These are phyloP conservation scores for Pollenia labialis DNA, from an alignment of 2,888 invertebrate genomes.

Conservation along the genomic window DNA sequence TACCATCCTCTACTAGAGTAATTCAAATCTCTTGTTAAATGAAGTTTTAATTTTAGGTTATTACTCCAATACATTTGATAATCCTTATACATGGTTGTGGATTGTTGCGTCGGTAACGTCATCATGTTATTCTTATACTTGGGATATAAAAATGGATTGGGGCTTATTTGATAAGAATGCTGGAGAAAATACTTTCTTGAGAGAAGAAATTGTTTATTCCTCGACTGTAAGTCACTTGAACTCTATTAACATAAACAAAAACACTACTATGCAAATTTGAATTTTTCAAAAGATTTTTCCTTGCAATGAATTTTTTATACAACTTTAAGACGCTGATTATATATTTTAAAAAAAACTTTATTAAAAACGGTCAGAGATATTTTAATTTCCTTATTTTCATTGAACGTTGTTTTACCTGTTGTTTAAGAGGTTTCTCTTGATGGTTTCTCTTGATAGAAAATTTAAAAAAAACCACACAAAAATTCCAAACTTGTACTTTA, in stretches of 20 bases:
- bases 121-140: conserved; percentile 97
- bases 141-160: conserved; percentile 99
- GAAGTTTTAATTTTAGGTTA: conserved; percentile 83
- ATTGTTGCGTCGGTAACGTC: conserved; percentile 92
- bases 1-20: neutral
- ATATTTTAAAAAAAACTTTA: too few species aligned
- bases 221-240: conserved; percentile 88
- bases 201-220: conserved; percentile 98
- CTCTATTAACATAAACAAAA: neutral
- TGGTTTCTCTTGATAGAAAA: too few species aligned
- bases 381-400: too few species aligned
- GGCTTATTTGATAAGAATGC: conserved; percentile 96
- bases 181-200: conserved; percentile 94
- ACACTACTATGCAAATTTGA: too few species aligned
- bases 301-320: too few species aligned
- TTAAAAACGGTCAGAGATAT: too few species aligned
- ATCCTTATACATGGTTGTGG: conserved; percentile 96
- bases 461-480: too few species aligned
- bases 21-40: too few species aligned
- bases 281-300: neutral
- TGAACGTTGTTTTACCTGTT: too few species aligned
- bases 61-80: conserved; percentile 88
- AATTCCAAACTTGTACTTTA: too few species aligned
- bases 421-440: too few species aligned
- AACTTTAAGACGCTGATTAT: too few species aligned